These are phyloP conservation scores for Eulacestoma nigropectus DNA, from an alignment of 2,113 vertebrate genomes.

Conservation along the genomic window DNA sequence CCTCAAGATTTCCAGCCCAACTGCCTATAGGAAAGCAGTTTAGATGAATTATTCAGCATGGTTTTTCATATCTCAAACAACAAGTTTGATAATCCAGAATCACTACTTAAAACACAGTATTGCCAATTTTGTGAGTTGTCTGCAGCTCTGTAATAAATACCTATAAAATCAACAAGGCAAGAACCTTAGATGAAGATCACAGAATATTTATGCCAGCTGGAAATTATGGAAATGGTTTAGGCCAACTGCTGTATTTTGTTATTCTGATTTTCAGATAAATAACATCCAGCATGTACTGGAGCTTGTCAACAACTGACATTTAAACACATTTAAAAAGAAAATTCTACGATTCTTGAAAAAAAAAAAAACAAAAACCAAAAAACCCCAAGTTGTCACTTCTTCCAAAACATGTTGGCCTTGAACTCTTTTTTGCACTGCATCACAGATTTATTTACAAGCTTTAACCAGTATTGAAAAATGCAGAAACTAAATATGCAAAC, in stretches of 20 bases:
- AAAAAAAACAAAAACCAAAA: neutral
- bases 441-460: neutral
- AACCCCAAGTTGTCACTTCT: neutral
- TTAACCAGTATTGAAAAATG: neutral
- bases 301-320: neutral
- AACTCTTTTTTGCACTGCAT: neutral
- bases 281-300: neutral
- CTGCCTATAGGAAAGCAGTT: neutral
- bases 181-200: neutral
- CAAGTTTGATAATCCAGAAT: neutral
- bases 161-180: neutral
- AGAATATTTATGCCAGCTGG: neutral
- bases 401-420: neutral
- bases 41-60: neutral
- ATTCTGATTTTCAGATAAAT: neutral
- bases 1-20: neutral
- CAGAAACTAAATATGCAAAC: slow-evolving; percentile 11
- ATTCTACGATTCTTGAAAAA: neutral
- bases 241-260: neutral
- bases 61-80: neutral
- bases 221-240: neutral
- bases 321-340: neutral
- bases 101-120: neutral
- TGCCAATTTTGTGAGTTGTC: neutral
- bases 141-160: neutral